Conservation (phyloP, 2,888 invertebrate genomes). For the Magallana nippona region DNA sequence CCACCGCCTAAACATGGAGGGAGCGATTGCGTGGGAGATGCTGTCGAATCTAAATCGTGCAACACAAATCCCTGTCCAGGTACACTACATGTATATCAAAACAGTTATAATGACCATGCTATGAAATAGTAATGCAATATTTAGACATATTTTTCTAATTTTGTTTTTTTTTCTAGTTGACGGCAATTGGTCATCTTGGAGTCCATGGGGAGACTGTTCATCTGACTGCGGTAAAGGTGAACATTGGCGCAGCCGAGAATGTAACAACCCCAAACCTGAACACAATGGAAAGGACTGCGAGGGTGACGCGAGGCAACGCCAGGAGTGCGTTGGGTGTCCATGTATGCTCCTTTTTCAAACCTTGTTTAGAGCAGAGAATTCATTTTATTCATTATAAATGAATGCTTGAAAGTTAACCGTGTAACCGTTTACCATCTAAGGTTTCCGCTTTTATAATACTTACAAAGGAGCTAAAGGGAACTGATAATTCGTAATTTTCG, state of each 20-base stretch:
- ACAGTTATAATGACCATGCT: too few species aligned
- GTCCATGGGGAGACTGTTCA: not conserved
- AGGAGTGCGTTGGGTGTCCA: not conserved
- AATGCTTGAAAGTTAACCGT: too few species aligned
- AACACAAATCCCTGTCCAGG: constrained; percentile 37
- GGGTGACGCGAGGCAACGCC: not conserved
- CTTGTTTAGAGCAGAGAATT: not conserved
- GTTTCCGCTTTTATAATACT: too few species aligned
- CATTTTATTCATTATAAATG: too few species aligned
- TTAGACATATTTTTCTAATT: too few species aligned
- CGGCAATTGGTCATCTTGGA: not conserved
- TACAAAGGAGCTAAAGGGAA: too few species aligned
- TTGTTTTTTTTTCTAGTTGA: not conserved
- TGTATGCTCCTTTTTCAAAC: not conserved
- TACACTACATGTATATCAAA: not conserved
- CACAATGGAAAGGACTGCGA: not conserved
- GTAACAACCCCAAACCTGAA: not conserved
- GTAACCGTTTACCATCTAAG: too few species aligned
- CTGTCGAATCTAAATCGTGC: constrained; percentile 9
- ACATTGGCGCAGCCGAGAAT: not conserved
- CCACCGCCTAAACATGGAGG: constrained; percentile 36
- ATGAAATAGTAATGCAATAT: not conserved
- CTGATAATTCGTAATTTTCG: not conserved
- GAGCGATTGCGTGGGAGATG: constrained; percentile 28
- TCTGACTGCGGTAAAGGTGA: not conserved